Conservation (phyloP, 2,888 invertebrate genomes). For the Eudemis profundana region DNA sequence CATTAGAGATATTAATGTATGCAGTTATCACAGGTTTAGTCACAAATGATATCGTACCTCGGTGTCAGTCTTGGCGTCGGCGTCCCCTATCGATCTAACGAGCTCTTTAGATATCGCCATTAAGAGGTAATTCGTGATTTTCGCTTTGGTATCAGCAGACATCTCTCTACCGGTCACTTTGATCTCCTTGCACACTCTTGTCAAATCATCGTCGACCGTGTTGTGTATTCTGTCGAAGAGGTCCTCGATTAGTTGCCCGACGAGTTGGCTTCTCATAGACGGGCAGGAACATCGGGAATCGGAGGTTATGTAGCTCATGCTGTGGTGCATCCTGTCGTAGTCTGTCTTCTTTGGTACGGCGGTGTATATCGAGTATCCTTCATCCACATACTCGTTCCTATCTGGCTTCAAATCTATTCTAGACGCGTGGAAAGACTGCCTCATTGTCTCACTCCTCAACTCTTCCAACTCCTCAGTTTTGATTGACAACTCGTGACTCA, state of each 20-base stretch:
- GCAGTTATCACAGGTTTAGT: slow-evolving; percentile 60
- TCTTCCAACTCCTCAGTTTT: slow-evolving; percentile 83
- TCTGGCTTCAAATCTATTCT: slow-evolving; percentile 78
- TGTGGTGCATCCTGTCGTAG: slow-evolving; percentile 79
- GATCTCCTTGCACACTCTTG: slow-evolving; percentile 74
- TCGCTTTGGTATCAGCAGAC: slow-evolving; percentile 76
- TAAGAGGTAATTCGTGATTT: slow-evolving; percentile 81
- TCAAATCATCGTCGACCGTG: slow-evolving; percentile 73
- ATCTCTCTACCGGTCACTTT: slow-evolving; percentile 65
- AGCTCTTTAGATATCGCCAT: slow-evolving; percentile 83
- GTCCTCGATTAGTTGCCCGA: slow-evolving; percentile 79
- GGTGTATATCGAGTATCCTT: slow-evolving; percentile 79
- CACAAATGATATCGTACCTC: slow-evolving; percentile 74
- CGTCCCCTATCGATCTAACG: slow-evolving; percentile 81
- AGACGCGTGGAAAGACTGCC: slow-evolving; percentile 76
- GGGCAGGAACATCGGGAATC: slow-evolving; percentile 79
- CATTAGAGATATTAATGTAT: slow-evolving; percentile 37
- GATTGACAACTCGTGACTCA: slow-evolving; percentile 85
- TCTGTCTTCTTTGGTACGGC: slow-evolving; percentile 81
- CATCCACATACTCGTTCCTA: slow-evolving; percentile 78
- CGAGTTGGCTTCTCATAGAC: slow-evolving; percentile 77
- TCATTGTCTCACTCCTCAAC: slow-evolving; percentile 76
- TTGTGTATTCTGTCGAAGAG: slow-evolving; percentile 78
- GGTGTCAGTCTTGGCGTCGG: slow-evolving; percentile 82
- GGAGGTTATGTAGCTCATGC: slow-evolving; percentile 78